These are phyloP conservation scores for Pachycephala philippinensis DNA, from an alignment of 2,113 vertebrate species.

Conservation along the genomic window DNA sequence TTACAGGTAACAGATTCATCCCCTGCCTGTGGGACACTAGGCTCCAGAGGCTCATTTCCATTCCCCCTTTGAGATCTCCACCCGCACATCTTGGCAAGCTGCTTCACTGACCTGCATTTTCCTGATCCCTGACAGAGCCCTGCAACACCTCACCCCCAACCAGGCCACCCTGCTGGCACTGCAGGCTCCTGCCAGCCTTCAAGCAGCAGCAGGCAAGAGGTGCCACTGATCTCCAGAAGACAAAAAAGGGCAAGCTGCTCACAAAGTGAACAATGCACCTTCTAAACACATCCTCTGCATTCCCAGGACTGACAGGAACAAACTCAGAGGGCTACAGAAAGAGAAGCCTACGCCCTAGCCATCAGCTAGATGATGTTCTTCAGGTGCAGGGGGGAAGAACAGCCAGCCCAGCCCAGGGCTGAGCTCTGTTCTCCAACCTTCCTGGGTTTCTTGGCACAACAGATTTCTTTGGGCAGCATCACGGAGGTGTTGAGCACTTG, in stretches of 20 bases:
- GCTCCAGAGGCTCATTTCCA: neutral
- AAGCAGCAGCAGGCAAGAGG: neutral
- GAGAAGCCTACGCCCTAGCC: neutral
- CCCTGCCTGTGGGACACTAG: neutral
- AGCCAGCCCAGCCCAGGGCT: neutral
- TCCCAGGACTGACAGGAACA: neutral
- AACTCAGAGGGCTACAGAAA: neutral
- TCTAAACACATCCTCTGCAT: neutral
- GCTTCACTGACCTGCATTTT: neutral
- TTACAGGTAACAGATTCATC: neutral
- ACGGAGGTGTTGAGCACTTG: neutral
- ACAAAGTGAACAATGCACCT: neutral
- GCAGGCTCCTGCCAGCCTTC: neutral
- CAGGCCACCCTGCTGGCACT: neutral
- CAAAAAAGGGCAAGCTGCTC: neutral
- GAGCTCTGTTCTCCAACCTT: neutral
- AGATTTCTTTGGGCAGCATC: neutral
- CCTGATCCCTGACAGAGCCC: neutral
- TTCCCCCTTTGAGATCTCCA: neutral
- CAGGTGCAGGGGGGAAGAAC: neutral
- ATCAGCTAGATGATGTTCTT: neutral
- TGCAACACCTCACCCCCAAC: neutral
- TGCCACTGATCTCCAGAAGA: neutral
- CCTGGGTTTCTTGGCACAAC: neutral
- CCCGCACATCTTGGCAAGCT: neutral